These are phyloP conservation scores for Eupleurogrammus muticus DNA, from an alignment of 2,797 vertebrate species.

Conservation along the genomic window DNA sequence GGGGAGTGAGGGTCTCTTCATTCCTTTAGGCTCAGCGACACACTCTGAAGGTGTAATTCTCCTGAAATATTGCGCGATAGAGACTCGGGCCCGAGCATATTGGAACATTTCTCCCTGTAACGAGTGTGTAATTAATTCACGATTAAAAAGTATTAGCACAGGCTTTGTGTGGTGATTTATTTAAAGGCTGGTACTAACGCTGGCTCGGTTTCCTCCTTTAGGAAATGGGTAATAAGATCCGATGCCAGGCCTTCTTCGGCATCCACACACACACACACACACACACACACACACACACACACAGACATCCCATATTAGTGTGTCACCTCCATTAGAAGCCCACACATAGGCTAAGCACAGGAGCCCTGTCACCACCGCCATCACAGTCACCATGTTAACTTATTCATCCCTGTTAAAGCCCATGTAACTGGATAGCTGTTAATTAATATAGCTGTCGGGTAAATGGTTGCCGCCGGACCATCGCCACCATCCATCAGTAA, in stretches of 20 bases:
- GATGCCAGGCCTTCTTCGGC: constrained; percentile 72
- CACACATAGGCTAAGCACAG: constrained; percentile 69
- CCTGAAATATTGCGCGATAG: constrained; percentile 33
- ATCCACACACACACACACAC: constrained; percentile 44
- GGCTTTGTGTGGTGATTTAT: constrained; percentile 83
- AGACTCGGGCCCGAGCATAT: constrained; percentile 52
- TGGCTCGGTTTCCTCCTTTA: constrained; percentile 80
- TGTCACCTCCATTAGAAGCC: constrained; percentile 66
- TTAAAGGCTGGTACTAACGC: constrained; percentile 73
- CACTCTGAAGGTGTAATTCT: constrained; percentile 28
- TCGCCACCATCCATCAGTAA: constrained; percentile 92
- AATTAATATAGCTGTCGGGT: constrained; percentile 98
- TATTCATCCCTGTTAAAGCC: constrained; percentile 87
- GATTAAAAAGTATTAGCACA: constrained; percentile 82
- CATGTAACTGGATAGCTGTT: constrained; percentile 93
- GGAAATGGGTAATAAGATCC: constrained; percentile 81
- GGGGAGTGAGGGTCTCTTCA: constrained; percentile 10
- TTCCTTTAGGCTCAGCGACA: not conserved
- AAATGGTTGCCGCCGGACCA: constrained; percentile 89
- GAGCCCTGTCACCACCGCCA: constrained; percentile 67
- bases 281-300: constrained; percentile 37
- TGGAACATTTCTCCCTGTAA: constrained; percentile 67
- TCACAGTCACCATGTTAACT: constrained; percentile 81
- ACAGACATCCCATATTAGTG: constrained; percentile 50
- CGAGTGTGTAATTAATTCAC: constrained; percentile 77